These are phyloP conservation scores for Pseudolycoriella hygida DNA, from an alignment of 2,888 invertebrate species.

Conservation along the genomic window DNA sequence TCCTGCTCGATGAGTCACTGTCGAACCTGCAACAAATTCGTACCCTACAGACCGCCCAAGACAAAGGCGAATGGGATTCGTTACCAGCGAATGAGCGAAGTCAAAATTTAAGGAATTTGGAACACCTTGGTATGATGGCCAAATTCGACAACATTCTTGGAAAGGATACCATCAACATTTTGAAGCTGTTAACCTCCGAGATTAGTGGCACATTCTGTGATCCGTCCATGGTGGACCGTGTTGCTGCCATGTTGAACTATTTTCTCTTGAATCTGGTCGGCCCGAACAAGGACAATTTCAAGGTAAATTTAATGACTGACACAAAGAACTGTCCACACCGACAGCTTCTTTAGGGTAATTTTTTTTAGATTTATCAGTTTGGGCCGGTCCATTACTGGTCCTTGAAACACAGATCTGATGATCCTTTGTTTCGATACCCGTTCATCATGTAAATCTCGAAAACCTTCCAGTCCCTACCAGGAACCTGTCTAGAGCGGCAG, in stretches of 20 bases:
- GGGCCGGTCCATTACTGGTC: too few relatives aligned
- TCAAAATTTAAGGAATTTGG: slow-evolving; percentile 52
- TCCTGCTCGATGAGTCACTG: slow-evolving; percentile 80
- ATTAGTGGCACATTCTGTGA: slow-evolving; percentile 77
- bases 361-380: too few relatives aligned
- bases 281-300: slow-evolving; percentile 80
- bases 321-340: too few relatives aligned
- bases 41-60: slow-evolving; percentile 62
- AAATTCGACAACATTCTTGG: slow-evolving; percentile 86
- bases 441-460: too few relatives aligned
- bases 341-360: too few relatives aligned
- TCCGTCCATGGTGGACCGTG: slow-evolving; percentile 76
- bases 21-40: slow-evolving; percentile 77
- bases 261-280: slow-evolving; percentile 78
- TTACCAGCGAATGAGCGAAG: slow-evolving; percentile 52
- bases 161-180: slow-evolving; percentile 66
- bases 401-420: too few relatives aligned
- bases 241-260: slow-evolving; percentile 92
- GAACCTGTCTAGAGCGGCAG: too few relatives aligned
- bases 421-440: too few relatives aligned
- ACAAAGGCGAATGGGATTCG: slow-evolving; percentile 49
- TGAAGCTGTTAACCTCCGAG: slow-evolving; percentile 59
- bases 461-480: too few relatives aligned
- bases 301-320: slow-evolving; percentile 45
- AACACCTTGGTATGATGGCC: slow-evolving; percentile 67